Conservation (phyloP, 1,140 invertebrate genomes). For the Monomorium pharaonis region DNA sequence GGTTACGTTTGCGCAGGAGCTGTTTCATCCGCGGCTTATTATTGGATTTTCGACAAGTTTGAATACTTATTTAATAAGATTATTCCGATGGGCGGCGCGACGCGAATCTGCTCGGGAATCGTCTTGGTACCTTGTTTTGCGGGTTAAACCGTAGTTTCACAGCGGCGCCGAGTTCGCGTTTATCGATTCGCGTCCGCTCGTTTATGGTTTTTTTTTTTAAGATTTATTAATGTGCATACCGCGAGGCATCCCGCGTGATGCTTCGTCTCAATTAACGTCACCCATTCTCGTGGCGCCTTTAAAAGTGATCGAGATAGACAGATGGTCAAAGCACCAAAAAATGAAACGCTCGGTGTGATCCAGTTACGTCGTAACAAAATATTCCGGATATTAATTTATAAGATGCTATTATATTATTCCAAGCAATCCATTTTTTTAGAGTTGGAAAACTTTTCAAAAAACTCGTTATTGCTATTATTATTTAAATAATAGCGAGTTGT, state of each 20-base stretch:
- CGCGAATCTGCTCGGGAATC: not conserved
- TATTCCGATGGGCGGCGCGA: not conserved
- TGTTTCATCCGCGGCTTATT: slow-evolving; percentile 37
- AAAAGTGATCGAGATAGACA: slow-evolving; percentile 39
- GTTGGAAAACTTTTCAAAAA: too few relatives aligned
- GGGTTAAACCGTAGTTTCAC: slow-evolving; percentile 23
- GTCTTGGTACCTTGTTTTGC: not conserved
- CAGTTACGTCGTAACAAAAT: not conserved
- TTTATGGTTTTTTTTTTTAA: slow-evolving; percentile 1
- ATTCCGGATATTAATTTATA: not conserved
- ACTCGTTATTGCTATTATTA: too few relatives aligned
- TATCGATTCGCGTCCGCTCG: slow-evolving; percentile 20
- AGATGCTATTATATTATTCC: not conserved
- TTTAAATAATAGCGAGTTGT: too few relatives aligned
- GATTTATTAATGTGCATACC: slow-evolving; percentile 49
- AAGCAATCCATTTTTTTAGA: too few relatives aligned
- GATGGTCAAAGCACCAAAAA: not conserved
- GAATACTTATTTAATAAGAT: slow-evolving; percentile 51
- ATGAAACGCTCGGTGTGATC: not conserved
- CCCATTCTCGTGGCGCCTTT: slow-evolving; percentile 10
- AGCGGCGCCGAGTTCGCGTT: not conserved
- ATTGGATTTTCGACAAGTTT: slow-evolving; percentile 49
- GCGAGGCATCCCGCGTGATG: slow-evolving; percentile 24
- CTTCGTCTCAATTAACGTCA: slow-evolving; percentile 56
- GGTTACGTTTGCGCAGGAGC: slow-evolving; percentile 24